Evolutionary conservation across 2,113 vertebrate genomes (phyloP), one percentile per base, ranked within the genome.

Genomic region (Hippoglossus stenolepis): DNA sequence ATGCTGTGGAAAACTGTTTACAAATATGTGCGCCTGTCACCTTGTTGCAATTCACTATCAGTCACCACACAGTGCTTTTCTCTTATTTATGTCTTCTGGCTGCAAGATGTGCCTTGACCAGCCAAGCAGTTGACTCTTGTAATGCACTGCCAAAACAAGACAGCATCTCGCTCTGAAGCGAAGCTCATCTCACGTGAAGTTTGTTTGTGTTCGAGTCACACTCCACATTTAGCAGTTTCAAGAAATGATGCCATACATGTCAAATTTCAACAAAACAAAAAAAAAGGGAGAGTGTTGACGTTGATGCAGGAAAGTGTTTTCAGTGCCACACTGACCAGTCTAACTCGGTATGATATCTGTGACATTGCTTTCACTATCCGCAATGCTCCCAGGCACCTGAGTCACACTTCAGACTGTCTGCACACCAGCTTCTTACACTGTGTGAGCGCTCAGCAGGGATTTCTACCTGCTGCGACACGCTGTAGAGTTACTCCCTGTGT

Each of bases 61-160:
- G 75, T 83, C 70, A 75, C 65, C 38, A 60, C 75, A 59, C 45
- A 20, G 63, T 24, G 61, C 51, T 69, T 73, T 75, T 67, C 35
- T 47, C 7, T 20, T 72, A 70, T 85, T 70, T 78, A 68, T 78
- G 80, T 77, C 71, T 35, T 81, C 86, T 85, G 79, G 76, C 80
- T 79, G 69, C 24, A 31, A 70, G 65, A 83, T 75, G 54, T 68
- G 47, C 63, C 13, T 31, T 68, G 65, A 73, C 84, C 70, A 56
- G 81, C 75, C 79, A 86, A 64, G 66, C 80, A 78, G 73, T 75
- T 79, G 70, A 80, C 61, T 83, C 77, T 51, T 31, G 56, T 66
- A 69, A 76, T 67, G 57, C 71, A 6, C 53, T 65, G 81, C 68
- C 68, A 87, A 80, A 84, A 74, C 73, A 64, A 65, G 63, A 54